Base-by-base conservation (phyloP, 2,797 vertebrate genomes). In the Acanthurus leucopareius region DNA sequence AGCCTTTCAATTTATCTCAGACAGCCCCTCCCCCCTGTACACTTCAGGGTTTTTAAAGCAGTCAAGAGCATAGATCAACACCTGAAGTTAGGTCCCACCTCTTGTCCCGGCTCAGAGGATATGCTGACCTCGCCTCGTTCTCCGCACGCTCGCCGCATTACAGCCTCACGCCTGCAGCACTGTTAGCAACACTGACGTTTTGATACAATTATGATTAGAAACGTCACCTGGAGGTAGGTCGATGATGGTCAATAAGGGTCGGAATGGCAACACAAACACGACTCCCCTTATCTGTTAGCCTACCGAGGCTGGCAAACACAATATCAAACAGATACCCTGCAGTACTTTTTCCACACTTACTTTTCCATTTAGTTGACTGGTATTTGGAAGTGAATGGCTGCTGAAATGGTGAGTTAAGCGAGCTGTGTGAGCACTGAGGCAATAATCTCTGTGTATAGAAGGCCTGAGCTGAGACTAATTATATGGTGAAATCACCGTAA, bases 1-100 rank as follows among this genome's bases (percentile, higher is more conserved):
- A 88, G 91, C 88, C 88, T 91, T 77, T 93, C 88, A 85, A 89
- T 97, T 95, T 93, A 92, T 96, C 94, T 95, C 91, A 90, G 68
- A 77, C 84, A 40, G 64, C 78, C 83, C 88, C 84, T 20, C 28
- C 87, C 83, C 83, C 19, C 73, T 38, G 35, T 73, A 87, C 90
- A 86, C 92, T 82, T 60, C 66, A 87, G 92, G 90, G 80, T 91
- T 88, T 83, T 81, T 90, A 91, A 90, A 87, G 89, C 82, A 92
- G 83, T 48, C 89, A 81, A 88, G 88, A 92, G 80, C 78, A 73
- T 88, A 92, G 85, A 92, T 92, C 88, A 88, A 88, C 79, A 86
- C 80, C 88, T 81, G 86, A 89, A 86, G 73, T 92, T 59, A 40
- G 79, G 87, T 86, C 83, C 67, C 87, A 86, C 85, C 86, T 80